phyloP scores from a whole-genome alignment of 64 coral and sea anemone species.

The Hydrozoanthus tunicans region DNA sequence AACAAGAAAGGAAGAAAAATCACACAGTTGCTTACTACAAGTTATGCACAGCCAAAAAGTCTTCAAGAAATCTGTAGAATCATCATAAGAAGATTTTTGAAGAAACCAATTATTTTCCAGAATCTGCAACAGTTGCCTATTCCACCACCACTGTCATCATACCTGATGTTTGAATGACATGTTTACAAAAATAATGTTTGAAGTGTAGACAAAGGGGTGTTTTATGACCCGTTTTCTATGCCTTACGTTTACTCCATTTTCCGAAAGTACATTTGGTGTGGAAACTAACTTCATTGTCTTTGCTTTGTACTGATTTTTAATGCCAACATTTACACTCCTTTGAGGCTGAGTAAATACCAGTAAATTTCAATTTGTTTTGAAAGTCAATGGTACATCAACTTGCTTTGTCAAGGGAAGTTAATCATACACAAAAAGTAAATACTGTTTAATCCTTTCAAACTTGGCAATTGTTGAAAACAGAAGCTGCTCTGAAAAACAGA shows the following conservation, averaged over 20 bases:
- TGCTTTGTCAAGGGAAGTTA: too few relatives aligned
- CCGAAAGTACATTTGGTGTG: too few relatives aligned
- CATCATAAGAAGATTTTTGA: background rate
- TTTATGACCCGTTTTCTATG: too few relatives aligned
- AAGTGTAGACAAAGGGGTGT: too few relatives aligned
- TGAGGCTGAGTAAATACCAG: background rate
- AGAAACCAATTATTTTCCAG: slow-evolving; percentile 3
- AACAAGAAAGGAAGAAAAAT: slow-evolving; percentile 15
- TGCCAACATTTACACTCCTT: background rate
- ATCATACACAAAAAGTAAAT: too few relatives aligned
- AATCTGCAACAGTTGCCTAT: background rate
- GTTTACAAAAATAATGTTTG: background rate
- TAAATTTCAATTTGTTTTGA: background rate
- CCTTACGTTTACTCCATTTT: too few relatives aligned
- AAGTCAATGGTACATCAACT: too few relatives aligned
- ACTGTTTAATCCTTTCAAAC: too few relatives aligned
- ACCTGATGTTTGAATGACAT: slow-evolving; percentile 14
- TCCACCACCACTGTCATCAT: slow-evolving; percentile 12
- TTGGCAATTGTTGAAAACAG: too few relatives aligned
- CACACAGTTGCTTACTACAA: background rate
- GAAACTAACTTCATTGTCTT: background rate
- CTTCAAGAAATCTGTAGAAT: slow-evolving; percentile 14
- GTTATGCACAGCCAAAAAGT: slow-evolving; percentile 8
- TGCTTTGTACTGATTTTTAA: background rate
- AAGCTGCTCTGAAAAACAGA: too few relatives aligned